A percentile compares a stretch with the other conserved stretches of the same genome.
Evolutionary conservation across 2,797 vertebrate species (phyloP).

Genomic region (Centroberyx gerrardi): DNA sequence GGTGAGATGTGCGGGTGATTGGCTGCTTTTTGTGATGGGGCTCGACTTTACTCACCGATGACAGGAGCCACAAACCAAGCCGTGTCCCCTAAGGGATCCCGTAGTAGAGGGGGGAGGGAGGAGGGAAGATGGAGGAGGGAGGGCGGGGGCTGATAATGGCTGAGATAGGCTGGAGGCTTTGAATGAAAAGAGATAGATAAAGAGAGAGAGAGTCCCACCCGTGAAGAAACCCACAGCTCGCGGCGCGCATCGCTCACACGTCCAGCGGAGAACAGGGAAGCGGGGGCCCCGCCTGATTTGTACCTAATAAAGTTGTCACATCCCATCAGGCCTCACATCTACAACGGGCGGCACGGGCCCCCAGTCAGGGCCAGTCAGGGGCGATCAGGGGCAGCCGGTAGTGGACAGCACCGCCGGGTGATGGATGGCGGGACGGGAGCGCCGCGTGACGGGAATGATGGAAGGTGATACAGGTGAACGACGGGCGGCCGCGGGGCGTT

Average conservation of each 20-base stretch:
- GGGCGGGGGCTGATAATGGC: constrained; percentile 30
- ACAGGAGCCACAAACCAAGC: constrained; percentile 34
- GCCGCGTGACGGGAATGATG: constrained; percentile 61
- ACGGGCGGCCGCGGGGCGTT: constrained; percentile 30
- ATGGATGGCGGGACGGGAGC: constrained; percentile 76
- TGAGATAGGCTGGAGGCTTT: constrained; percentile 45
- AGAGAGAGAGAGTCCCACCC: constrained; percentile 54
- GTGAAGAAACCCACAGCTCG: constrained; percentile 57
- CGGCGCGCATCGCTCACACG: constrained; percentile 66
- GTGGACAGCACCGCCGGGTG: constrained; percentile 74
- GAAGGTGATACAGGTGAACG: constrained; percentile 58
- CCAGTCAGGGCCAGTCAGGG: constrained; percentile 68
- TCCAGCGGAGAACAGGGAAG: constrained; percentile 70
- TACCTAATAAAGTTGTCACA: constrained; percentile 87
- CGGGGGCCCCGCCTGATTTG: constrained; percentile 69
- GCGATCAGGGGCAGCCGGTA: constrained; percentile 63
- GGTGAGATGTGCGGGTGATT: constrained; percentile 16
- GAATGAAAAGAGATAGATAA: constrained; percentile 62
- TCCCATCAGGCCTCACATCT: constrained; percentile 83
- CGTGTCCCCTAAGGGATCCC: constrained; percentile 48
- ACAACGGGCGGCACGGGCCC: constrained; percentile 68
- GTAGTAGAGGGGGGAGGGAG: not conserved
- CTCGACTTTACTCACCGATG: constrained; percentile 24
- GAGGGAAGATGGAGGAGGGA: constrained; percentile 7
- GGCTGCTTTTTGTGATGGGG: constrained; percentile 14